Base-by-base conservation (phyloP, 1,140 invertebrate species). In the Eupeodes corollae region DNA sequence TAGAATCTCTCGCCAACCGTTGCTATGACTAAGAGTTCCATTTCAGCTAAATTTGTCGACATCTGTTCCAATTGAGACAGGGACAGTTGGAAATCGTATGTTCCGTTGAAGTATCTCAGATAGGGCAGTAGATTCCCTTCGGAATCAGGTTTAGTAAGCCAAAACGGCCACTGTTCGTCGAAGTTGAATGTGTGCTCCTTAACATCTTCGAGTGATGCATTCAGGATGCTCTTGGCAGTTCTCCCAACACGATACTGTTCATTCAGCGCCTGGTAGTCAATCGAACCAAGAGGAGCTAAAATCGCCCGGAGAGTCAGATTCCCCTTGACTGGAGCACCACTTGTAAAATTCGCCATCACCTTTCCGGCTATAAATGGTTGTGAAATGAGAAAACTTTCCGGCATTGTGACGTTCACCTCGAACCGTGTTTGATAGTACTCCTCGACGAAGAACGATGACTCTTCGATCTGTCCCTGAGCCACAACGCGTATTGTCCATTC, bases 341-440 rank as follows among this genome's bases (percentile, higher is more conserved):
- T 90, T 2, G 88, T 92, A 68, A 92, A 97, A 79, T 98, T 98
- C 0, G 92, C 91, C 76, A 88, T 84, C 5, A 97, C 77, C 0
- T 82, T 78, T 0, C 92, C 93, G 56, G 81, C 73, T 51, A 97
- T 81, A 56, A 76, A 90, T 5, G 73, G 77, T 55, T 91, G 86
- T 13, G 82, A 86, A 50, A 88, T 85, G 59, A 93, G 84, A 64
- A 96, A 87, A 62, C 93, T 94, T 1, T 90, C 85, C 0, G 91
- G 88, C 82, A 94, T 92, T 1, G 90, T 95, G 0, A 98, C 90
- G 69, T 97, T 97, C 0, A 97, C 91, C 71, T 91, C 88, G 58
- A 86, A 91, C 49, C 88, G 73, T 0, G 86, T 89, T 66, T 93
- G 90, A 73, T 95, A 95, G 70, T 93, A 96, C 72, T 96, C 91